Conservation (phyloP, 2,797 vertebrate species). For the Ctenosaura bakeri region DNA sequence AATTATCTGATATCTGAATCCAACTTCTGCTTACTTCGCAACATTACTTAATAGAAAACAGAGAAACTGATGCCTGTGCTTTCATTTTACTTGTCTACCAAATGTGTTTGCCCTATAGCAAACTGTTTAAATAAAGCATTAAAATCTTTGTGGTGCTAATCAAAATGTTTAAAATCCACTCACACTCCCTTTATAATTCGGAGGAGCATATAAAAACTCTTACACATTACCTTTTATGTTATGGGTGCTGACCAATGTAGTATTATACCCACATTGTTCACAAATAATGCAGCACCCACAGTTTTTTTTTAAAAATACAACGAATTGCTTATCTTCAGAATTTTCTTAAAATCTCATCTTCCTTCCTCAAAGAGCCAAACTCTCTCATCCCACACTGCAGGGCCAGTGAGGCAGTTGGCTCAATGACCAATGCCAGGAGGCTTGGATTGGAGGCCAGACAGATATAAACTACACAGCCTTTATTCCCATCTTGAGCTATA, state of each 20-base stretch:
- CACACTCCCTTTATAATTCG: conserved; percentile 79
- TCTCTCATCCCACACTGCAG: not conserved
- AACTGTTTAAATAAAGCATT: conserved; percentile 85
- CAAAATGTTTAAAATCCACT: conserved; percentile 85
- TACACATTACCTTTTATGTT: conserved; percentile 77
- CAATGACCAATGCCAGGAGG: too few species aligned
- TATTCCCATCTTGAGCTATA: not conserved
- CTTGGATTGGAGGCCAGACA: not conserved
- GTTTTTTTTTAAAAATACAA: conserved; percentile 42
- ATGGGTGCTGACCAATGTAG: conserved; percentile 75
- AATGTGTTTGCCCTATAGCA: conserved; percentile 86
- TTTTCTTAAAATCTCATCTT: not conserved
- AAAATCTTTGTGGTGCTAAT: conserved; percentile 84
- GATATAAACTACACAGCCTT: not conserved
- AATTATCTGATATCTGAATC: conserved; percentile 88
- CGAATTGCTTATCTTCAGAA: not conserved
- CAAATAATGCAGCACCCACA: conserved; percentile 67
- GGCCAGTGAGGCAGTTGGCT: too few species aligned
- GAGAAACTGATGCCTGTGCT: conserved; percentile 78
- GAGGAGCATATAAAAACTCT: conserved; percentile 77
- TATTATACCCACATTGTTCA: conserved; percentile 57
- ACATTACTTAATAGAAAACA: conserved; percentile 86
- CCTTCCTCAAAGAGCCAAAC: not conserved
- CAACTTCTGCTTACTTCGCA: conserved; percentile 87
- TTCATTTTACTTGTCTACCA: conserved; percentile 83